A percentile compares a stretch with the other conserved stretches of the same genome.
These are phyloP conservation scores for Platysteira castanea DNA, from an alignment of 2,113 vertebrate genomes.

Conservation along the genomic window DNA sequence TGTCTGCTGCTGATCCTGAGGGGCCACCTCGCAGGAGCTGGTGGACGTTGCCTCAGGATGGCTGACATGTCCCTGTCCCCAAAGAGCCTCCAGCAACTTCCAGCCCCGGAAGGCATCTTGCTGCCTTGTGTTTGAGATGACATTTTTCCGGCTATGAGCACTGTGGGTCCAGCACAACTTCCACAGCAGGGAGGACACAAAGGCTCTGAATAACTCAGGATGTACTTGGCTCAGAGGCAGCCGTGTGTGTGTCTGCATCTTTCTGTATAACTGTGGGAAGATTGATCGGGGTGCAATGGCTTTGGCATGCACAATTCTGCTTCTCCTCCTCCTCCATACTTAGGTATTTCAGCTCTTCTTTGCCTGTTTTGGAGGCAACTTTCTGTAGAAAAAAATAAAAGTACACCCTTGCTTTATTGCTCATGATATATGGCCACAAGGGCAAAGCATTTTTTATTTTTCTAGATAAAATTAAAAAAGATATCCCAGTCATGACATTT, in stretches of 20 bases:
- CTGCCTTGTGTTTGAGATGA: background rate
- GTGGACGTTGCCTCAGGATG: background rate
- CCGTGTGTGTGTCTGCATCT: background rate
- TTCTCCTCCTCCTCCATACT: background rate
- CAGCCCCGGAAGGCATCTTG: fast-evolving
- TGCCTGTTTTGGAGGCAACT: background rate
- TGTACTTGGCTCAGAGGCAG: background rate
- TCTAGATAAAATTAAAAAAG: background rate
- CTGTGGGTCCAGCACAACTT: background rate
- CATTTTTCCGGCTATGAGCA: background rate
- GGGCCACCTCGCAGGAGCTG: background rate
- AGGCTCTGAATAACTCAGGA: background rate
- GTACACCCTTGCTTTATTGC: background rate
- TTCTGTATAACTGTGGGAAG: background rate
- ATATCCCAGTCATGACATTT: background rate
- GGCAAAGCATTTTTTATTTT: background rate
- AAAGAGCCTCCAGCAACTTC: background rate
- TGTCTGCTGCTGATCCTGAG: background rate
- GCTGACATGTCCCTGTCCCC: fast-evolving
- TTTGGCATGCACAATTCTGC: background rate
- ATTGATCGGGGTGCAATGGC: fast-evolving
- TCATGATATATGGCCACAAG: background rate
- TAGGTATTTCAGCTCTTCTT: background rate
- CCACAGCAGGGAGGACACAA: background rate
- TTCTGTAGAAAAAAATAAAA: background rate